Percentiles rank a stretch among this genome's conserved stretches.
phyloP scores from a whole-genome alignment of 2,888 invertebrate species.

The Cephonodes hylas region DNA sequence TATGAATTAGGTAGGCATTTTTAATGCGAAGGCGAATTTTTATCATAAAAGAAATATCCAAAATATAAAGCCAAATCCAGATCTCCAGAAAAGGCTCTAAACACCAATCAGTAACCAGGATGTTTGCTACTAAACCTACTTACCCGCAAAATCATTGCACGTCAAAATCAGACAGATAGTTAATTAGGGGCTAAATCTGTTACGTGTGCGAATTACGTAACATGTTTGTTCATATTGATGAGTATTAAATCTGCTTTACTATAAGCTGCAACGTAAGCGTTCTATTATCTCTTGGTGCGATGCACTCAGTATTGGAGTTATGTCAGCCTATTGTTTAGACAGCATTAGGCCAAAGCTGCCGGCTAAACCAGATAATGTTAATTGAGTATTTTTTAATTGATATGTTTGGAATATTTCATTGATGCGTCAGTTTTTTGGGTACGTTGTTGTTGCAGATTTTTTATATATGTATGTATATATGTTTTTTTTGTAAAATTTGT shows the following conservation, averaged over 20 bases:
- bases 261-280: neutral
- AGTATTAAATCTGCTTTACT: neutral
- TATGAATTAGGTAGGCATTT: too few relatives aligned
- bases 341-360: neutral
- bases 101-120: too few relatives aligned
- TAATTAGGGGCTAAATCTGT: neutral
- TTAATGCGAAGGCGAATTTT: too few relatives aligned
- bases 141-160: neutral
- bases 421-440: too few relatives aligned
- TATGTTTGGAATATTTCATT: too few relatives aligned
- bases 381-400: too few relatives aligned
- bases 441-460: too few relatives aligned
- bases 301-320: neutral
- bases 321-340: neutral
- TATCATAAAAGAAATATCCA: too few relatives aligned
- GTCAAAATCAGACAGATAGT: neutral
- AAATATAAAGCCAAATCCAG: too few relatives aligned
- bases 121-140: neutral
- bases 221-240: slow-evolving; percentile 1
- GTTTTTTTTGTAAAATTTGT: too few relatives aligned
- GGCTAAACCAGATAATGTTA: neutral
- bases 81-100: too few relatives aligned
- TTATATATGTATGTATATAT: too few relatives aligned
- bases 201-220: neutral
- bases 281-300: neutral